Conservation (phyloP, 2,113 vertebrate genomes). For the Mustelus asterias region DNA sequence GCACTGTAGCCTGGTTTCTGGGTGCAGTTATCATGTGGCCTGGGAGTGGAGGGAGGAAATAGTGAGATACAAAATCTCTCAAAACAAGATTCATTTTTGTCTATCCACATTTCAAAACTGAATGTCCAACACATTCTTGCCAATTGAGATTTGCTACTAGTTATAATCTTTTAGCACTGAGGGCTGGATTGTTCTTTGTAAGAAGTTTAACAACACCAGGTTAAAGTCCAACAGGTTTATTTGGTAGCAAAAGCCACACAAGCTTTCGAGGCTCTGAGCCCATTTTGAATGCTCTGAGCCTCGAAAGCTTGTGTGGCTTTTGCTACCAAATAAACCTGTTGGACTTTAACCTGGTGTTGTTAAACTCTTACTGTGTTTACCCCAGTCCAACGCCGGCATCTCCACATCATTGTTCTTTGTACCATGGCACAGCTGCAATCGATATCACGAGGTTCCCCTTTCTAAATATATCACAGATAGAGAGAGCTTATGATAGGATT, state of each 20-base stretch:
- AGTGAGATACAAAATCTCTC: neutral
- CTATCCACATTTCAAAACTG: neutral
- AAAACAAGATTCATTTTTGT: neutral
- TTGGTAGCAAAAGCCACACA: too few relatives aligned
- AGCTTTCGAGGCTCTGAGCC: too few relatives aligned
- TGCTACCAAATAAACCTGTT: too few relatives aligned
- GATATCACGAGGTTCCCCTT: neutral
- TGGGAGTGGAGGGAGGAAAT: neutral
- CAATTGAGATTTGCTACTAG: neutral
- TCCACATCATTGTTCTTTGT: neutral
- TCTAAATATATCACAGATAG: neutral
- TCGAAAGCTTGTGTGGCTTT: too few relatives aligned
- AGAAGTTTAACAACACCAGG: too few relatives aligned
- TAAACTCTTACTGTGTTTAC: too few relatives aligned
- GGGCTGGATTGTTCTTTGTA: neutral
- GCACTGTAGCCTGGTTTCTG: neutral
- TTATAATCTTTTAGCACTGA: neutral
- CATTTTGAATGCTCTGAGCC: too few relatives aligned
- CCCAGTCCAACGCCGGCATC: too few relatives aligned
- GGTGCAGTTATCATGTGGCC: neutral
- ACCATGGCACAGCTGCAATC: neutral
- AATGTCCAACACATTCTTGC: neutral
- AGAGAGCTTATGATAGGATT: neutral
- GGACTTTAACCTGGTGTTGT: too few relatives aligned
- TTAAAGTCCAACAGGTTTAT: too few relatives aligned